Evolutionary conservation across 2,113 vertebrate genomes (phyloP).

Genomic region (Oreamnos americanus): DNA sequence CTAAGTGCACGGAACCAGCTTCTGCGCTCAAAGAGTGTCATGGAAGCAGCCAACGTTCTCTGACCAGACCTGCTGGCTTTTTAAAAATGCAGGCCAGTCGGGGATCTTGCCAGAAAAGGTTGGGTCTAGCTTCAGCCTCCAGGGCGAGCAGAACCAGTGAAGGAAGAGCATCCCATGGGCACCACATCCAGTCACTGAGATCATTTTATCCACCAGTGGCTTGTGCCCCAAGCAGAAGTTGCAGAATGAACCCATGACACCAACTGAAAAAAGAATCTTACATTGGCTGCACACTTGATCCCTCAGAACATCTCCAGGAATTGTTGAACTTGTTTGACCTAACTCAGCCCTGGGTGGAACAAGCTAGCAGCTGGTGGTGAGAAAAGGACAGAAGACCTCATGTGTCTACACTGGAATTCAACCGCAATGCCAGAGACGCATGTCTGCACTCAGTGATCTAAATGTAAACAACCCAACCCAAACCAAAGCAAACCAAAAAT

Average conservation of each 20-base stretch:
- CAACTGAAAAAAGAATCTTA: background rate
- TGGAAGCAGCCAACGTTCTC: constrained; percentile 12
- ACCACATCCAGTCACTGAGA: background rate
- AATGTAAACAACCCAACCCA: background rate
- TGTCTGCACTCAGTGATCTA: background rate
- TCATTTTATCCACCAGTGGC: background rate
- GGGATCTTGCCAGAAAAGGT: background rate
- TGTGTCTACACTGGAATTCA: background rate
- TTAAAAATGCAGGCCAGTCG: background rate
- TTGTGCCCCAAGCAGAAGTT: background rate
- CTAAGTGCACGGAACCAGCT: constrained; percentile 14
- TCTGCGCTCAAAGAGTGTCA: background rate
- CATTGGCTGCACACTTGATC: background rate
- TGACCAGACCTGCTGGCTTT: background rate
- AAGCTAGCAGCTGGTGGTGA: background rate
- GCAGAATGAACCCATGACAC: background rate
- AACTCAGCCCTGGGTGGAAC: background rate
- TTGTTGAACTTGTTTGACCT: background rate
- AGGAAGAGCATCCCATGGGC: fast-evolving
- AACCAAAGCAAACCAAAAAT: background rate
- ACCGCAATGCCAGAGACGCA: fast-evolving
- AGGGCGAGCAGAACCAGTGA: background rate
- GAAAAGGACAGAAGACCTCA: background rate
- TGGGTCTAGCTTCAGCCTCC: background rate
- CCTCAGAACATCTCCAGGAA: background rate